Percentiles rank a stretch among this genome's conserved stretches.
These are phyloP conservation scores for Drosophila nigromelanica DNA, from an alignment of 1,140 invertebrate species.

Conservation along the genomic window DNA sequence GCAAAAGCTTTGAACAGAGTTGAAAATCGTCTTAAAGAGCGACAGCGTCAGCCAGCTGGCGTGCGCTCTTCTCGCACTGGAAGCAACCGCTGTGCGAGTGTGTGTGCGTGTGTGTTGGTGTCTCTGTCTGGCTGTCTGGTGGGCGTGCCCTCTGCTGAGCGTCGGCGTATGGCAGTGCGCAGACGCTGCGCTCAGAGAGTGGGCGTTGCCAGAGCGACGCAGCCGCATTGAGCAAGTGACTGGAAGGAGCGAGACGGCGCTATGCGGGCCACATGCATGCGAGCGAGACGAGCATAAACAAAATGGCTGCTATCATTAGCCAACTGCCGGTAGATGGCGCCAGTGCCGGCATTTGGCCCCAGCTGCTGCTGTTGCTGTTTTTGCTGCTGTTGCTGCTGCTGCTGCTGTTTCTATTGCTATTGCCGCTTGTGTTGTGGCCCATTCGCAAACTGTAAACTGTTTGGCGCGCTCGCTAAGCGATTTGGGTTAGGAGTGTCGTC, in stretches of 20 bases:
- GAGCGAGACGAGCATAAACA: constrained; percentile 70
- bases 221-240: constrained; percentile 62
- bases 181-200: constrained; percentile 68
- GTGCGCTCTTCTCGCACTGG: constrained; percentile 39
- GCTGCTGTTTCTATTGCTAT: constrained; percentile 5
- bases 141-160: constrained; percentile 55
- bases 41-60: constrained; percentile 10
- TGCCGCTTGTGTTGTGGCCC: constrained; percentile 36
- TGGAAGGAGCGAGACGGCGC: constrained; percentile 60
- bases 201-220: constrained; percentile 72
- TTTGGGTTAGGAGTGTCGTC: constrained; percentile 78
- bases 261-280: constrained; percentile 9
- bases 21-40: constrained; percentile 30
- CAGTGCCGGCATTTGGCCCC: constrained; percentile 48
- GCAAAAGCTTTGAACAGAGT: constrained; percentile 36
- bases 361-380: constrained; percentile 25
- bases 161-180: constrained; percentile 54
- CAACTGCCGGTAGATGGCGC: constrained; percentile 75
- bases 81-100: constrained; percentile 6
- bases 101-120: constrained; percentile 7
- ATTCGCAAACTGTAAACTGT: constrained; percentile 57
- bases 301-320: constrained; percentile 83
- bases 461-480: constrained; percentile 78
- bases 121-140: constrained; percentile 54
- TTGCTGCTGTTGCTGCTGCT: constrained; percentile 1